Evolutionary conservation across 2,797 vertebrate species (phyloP).

Genomic region (Lutjanus campechanus): DNA sequence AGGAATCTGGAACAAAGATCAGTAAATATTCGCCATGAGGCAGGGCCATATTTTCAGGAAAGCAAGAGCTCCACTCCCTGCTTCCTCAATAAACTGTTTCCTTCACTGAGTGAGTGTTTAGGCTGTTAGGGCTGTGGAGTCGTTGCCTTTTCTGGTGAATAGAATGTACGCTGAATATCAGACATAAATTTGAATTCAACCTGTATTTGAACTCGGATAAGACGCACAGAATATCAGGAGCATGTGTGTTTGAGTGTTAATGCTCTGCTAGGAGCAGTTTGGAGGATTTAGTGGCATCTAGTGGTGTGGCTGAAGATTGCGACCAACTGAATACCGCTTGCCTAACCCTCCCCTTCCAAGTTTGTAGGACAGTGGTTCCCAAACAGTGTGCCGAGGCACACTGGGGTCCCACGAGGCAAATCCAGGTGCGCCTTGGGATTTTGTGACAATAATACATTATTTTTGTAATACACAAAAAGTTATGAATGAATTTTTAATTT

Average conservation of each 20-base stretch:
- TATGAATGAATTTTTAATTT: too few species aligned
- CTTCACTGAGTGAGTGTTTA: conserved; percentile 18
- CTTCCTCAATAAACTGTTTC: conserved; percentile 64
- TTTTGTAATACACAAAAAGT: too few species aligned
- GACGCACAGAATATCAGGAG: neutral
- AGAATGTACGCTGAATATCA: conserved; percentile 3
- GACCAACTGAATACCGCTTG: too few species aligned
- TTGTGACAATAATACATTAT: too few species aligned
- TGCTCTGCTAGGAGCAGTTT: neutral
- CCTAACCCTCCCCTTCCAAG: too few species aligned
- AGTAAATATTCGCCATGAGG: conserved; percentile 48
- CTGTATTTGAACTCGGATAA: conserved; percentile 13
- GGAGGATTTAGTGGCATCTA: too few species aligned
- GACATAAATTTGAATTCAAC: conserved; percentile 29
- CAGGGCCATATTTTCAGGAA: conserved; percentile 31
- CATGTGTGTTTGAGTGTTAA: neutral
- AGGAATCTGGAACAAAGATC: conserved; percentile 52
- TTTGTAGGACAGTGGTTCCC: too few species aligned
- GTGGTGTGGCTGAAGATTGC: too few species aligned
- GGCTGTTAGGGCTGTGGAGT: neutral
- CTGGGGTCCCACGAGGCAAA: too few species aligned
- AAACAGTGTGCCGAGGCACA: too few species aligned
- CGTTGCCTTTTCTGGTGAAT: conserved; percentile 20
- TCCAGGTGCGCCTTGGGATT: too few species aligned
- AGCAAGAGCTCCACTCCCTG: conserved; percentile 35